Evolutionary conservation across 2,888 invertebrate genomes (phyloP).

Genomic region (Pseudococcus viburni): DNA sequence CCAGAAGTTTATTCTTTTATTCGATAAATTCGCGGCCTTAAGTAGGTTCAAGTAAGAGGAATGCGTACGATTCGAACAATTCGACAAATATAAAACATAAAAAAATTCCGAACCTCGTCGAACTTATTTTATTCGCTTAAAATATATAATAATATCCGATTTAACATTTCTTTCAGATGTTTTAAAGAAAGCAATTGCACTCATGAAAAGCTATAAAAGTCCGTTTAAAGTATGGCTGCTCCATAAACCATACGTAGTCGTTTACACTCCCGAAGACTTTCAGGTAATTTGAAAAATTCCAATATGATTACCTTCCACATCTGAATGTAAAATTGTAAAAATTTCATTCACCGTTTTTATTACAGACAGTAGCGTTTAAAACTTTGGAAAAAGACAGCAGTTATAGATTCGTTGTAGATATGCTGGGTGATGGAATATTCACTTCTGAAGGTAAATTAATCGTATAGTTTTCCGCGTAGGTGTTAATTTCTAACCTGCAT

Average conservation of each 20-base stretch:
- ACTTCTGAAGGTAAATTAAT: slow-evolving; percentile 69
- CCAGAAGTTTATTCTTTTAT: too few relatives aligned
- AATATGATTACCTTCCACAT: background rate
- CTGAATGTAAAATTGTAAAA: background rate
- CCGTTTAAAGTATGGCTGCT: slow-evolving; percentile 53
- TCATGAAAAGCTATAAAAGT: slow-evolving; percentile 25
- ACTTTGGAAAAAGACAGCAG: slow-evolving; percentile 69
- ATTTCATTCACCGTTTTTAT: slow-evolving; percentile 7
- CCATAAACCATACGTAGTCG: slow-evolving; percentile 47
- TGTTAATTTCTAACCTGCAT: background rate
- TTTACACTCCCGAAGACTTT: slow-evolving; percentile 46
- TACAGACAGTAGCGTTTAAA: slow-evolving; percentile 69
- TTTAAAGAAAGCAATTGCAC: slow-evolving; percentile 43
- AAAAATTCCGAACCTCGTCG: background rate
- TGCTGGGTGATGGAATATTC: slow-evolving; percentile 69
- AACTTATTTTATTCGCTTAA: background rate
- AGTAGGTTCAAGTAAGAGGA: too few relatives aligned
- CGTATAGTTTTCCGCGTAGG: background rate
- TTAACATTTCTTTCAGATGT: slow-evolving; percentile 62
- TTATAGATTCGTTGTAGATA: slow-evolving; percentile 69
- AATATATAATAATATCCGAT: background rate
- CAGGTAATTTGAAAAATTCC: slow-evolving; percentile 43
- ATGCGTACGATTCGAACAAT: too few relatives aligned
- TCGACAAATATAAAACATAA: too few relatives aligned
- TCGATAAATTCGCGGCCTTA: too few relatives aligned